Percentiles rank a stretch among this genome's conserved stretches.
phyloP scores from a whole-genome alignment of 2,113 vertebrate genomes.

The Ivindomyrus marchei region DNA sequence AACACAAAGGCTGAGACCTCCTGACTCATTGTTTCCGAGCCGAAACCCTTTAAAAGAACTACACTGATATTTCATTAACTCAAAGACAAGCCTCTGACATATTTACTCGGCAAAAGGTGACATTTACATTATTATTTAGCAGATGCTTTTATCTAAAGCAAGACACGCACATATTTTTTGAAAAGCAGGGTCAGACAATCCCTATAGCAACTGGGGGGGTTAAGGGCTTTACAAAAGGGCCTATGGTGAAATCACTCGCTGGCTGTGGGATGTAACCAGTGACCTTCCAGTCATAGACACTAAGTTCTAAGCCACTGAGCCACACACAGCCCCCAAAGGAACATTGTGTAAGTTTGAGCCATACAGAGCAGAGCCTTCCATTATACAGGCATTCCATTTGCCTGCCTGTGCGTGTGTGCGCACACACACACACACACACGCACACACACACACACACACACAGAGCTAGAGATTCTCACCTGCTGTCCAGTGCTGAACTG shows the following conservation, averaged over 20 bases:
- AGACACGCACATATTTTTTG: not conserved
- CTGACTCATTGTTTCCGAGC: not conserved
- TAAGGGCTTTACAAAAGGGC: not conserved
- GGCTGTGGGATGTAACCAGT: not conserved
- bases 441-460: not conserved
- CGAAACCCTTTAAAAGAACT: not conserved
- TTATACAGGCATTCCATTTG: not conserved
- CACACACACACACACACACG: not conserved
- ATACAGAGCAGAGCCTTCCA: not conserved
- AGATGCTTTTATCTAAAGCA: not conserved
- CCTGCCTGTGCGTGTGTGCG: not conserved
- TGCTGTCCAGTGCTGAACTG: constrained; percentile 55
- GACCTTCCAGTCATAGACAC: not conserved
- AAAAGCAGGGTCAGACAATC: not conserved
- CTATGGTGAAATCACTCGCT: not conserved
- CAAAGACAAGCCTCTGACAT: not conserved
- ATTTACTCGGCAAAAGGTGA: not conserved
- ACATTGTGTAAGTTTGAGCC: not conserved
- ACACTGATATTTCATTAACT: not conserved
- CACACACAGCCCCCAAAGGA: not conserved
- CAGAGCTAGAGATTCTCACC: constrained; percentile 39
- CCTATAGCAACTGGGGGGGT: not conserved
- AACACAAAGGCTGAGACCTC: not conserved
- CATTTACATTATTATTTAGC: not conserved
- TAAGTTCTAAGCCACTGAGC: not conserved